A percentile compares a stretch with the other conserved stretches of the same genome.
These are phyloP conservation scores for Acanthis flammea DNA, from an alignment of 2,797 vertebrate species.

Conservation along the genomic window DNA sequence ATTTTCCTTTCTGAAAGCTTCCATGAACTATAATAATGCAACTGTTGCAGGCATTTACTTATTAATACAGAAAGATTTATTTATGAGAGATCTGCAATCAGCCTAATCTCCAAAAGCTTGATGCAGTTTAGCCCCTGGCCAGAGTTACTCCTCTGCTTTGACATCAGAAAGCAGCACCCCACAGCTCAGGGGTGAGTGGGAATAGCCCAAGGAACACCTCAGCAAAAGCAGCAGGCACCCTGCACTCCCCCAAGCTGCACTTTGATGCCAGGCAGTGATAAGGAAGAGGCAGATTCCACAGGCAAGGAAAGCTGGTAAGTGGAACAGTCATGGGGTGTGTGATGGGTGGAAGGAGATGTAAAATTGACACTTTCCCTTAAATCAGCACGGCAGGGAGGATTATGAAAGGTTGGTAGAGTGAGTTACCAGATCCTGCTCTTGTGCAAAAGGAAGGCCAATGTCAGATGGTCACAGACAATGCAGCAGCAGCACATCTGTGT, in stretches of 20 bases:
- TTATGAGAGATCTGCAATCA: constrained; percentile 16
- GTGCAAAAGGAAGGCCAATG: background rate
- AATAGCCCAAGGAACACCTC: background rate
- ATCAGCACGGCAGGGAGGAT: background rate
- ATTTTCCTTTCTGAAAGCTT: constrained; percentile 27
- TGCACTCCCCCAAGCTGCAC: background rate
- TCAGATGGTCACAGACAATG: background rate
- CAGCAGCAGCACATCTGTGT: background rate
- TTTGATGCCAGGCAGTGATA: fast-evolving
- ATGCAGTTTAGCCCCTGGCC: background rate
- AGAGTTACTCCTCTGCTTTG: background rate
- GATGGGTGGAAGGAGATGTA: background rate
- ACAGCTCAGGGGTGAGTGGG: background rate
- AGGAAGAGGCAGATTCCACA: background rate
- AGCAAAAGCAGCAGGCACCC: background rate
- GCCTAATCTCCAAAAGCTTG: background rate
- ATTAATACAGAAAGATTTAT: background rate
- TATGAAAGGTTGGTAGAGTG: background rate
- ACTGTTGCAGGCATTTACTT: background rate
- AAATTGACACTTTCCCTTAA: background rate
- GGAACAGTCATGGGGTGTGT: background rate
- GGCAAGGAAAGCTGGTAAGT: background rate
- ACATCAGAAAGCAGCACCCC: background rate
- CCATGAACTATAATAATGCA: background rate
- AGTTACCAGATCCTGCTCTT: background rate